A percentile compares a stretch with the other conserved stretches of the same genome.
Conservation (phyloP, 1,140 invertebrate species). For the Lerema accius region DNA sequence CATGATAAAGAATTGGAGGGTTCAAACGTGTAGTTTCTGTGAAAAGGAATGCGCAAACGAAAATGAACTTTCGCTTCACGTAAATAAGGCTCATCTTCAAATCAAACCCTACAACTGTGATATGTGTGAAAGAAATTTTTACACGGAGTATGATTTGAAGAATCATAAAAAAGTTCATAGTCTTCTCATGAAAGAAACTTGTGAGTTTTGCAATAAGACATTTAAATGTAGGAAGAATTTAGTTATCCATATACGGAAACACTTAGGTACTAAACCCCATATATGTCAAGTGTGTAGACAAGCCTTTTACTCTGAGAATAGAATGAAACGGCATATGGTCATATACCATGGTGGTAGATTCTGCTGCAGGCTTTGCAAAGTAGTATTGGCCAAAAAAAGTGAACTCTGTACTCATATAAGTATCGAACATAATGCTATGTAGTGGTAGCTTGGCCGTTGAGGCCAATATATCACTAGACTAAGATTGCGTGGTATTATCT, state of each 20-base stretch:
- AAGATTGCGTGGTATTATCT: too few species aligned
- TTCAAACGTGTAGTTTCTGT: constrained; percentile 70
- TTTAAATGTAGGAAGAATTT: constrained; percentile 63
- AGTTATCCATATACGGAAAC: constrained; percentile 68
- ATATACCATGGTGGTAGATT: constrained; percentile 63
- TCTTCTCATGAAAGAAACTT: constrained; percentile 55
- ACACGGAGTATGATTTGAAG: constrained; percentile 61
- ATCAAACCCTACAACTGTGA: constrained; percentile 75
- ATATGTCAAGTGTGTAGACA: constrained; percentile 59
- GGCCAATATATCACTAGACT: background rate
- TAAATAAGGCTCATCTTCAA: constrained; percentile 73
- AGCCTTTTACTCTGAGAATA: constrained; percentile 57
- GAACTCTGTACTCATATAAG: constrained; percentile 63
- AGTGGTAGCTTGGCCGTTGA: constrained; percentile 21
- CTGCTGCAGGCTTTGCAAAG: constrained; percentile 64
- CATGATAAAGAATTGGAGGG: constrained; percentile 27
- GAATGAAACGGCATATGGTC: constrained; percentile 63
- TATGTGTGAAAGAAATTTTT: constrained; percentile 71
- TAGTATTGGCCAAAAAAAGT: constrained; percentile 50
- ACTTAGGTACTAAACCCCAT: constrained; percentile 65
- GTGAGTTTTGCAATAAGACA: constrained; percentile 60
- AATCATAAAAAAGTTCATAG: constrained; percentile 67
- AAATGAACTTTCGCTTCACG: constrained; percentile 66
- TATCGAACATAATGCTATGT: constrained; percentile 63
- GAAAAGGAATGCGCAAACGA: constrained; percentile 65